phyloP scores from a whole-genome alignment of 2,113 vertebrate genomes.

The Leptobrachium leishanense region DNA sequence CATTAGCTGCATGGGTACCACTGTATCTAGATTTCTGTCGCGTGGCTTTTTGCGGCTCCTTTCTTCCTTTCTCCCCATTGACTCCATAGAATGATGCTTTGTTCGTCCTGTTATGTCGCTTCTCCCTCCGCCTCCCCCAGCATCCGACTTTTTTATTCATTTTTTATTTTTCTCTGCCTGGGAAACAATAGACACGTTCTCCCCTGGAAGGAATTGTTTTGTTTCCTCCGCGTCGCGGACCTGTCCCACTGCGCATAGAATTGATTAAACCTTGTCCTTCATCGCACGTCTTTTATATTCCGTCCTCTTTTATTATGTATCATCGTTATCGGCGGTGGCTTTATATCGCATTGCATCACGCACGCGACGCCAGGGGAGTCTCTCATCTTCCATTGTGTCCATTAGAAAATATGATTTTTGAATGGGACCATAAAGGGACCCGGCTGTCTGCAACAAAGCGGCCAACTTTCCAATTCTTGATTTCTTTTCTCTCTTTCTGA shows the following conservation, averaged over 20 bases:
- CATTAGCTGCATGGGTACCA: background rate
- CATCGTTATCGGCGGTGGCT: background rate
- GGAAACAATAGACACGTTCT: background rate
- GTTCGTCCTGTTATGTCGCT: conserved; percentile 16
- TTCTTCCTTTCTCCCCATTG: background rate
- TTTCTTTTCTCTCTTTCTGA: too few species aligned
- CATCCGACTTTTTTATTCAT: background rate
- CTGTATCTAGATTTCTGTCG: too few species aligned
- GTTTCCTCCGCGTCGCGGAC: background rate
- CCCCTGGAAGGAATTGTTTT: conserved; percentile 6
- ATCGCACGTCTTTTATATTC: background rate
- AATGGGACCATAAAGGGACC: too few species aligned
- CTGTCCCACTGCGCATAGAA: conserved; percentile 16
- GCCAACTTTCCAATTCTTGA: too few species aligned
- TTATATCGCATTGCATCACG: background rate
- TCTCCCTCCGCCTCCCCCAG: background rate
- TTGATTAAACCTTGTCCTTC: conserved; percentile 18
- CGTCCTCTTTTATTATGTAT: background rate
- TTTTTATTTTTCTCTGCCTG: conserved; percentile 2
- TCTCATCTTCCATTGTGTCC: too few species aligned
- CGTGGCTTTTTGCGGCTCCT: background rate
- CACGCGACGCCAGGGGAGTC: too few species aligned
- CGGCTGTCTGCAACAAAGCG: too few species aligned
- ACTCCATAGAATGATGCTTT: conserved; percentile 2
- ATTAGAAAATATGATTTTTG: too few species aligned